Evolutionary conservation across 2,888 invertebrate genomes (phyloP).

Genomic region (Epistrophe eligans): DNA sequence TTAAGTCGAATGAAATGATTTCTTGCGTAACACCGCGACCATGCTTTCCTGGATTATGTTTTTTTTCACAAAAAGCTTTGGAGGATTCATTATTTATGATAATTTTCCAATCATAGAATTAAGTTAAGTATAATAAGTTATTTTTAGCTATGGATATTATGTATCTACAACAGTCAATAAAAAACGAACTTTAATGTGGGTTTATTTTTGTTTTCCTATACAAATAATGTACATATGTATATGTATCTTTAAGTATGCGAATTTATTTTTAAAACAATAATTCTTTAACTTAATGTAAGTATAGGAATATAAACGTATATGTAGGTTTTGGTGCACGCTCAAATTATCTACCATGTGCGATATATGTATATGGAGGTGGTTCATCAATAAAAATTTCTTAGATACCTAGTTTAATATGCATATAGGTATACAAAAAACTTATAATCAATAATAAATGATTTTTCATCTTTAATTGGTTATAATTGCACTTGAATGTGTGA

Average conservation of each 20-base stretch:
- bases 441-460: no score
- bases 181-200: background rate
- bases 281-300: background rate
- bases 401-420: no score
- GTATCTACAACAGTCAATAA: background rate
- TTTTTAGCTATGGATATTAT: background rate
- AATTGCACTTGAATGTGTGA: no score
- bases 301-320: no score
- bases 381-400: no score
- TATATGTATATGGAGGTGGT: no score
- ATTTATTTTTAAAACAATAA: background rate
- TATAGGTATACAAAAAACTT: no score
- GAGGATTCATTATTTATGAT: background rate
- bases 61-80: background rate
- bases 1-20: background rate
- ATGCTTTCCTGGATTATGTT: background rate
- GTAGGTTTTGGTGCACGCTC: no score
- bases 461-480: no score
- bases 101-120: background rate
- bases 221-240: no score
- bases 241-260: no score
- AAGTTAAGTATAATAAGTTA: conserved; percentile 3
- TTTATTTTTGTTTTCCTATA: background rate
- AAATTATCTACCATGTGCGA: no score
- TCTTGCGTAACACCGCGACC: background rate